Evolutionary conservation across 2,888 invertebrate species (phyloP).

Genomic region (Drosophila lutescens): DNA sequence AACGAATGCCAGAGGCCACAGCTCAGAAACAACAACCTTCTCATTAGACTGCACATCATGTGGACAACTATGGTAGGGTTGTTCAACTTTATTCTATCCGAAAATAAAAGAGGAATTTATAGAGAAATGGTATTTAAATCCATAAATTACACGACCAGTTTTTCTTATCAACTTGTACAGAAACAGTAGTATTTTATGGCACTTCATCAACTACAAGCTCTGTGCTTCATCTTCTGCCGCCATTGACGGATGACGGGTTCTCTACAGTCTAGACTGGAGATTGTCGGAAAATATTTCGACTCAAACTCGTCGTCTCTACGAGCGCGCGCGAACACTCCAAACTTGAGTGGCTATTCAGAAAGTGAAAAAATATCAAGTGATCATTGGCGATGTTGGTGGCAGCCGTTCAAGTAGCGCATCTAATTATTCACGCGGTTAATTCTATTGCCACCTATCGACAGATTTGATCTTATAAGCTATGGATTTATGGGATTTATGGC

Average conservation of each 20-base stretch:
- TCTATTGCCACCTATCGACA: constrained; percentile 42
- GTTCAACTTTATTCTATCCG: not conserved
- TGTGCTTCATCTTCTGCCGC: constrained; percentile 16
- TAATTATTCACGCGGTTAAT: constrained; percentile 49
- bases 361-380: constrained; percentile 48
- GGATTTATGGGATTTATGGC: constrained; percentile 14
- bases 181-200: constrained; percentile 13
- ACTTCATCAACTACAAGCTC: constrained; percentile 10
- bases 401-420: constrained; percentile 42
- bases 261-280: not conserved
- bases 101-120: not conserved
- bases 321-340: constrained; percentile 32
- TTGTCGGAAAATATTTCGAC: constrained; percentile 30
- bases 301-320: constrained; percentile 5
- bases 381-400: constrained; percentile 58
- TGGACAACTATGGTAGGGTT: not conserved
- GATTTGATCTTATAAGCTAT: constrained; percentile 27
- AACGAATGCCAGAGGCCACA: constrained; percentile 18
- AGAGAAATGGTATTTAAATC: not conserved
- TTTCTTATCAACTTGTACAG: not conserved
- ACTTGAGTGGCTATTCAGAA: constrained; percentile 53
- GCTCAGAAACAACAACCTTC: not conserved
- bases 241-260: not conserved
- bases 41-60: not conserved
- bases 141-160: not conserved